phyloP scores from a whole-genome alignment of 1,140 invertebrate genomes.

The Rhysida immarginata region DNA sequence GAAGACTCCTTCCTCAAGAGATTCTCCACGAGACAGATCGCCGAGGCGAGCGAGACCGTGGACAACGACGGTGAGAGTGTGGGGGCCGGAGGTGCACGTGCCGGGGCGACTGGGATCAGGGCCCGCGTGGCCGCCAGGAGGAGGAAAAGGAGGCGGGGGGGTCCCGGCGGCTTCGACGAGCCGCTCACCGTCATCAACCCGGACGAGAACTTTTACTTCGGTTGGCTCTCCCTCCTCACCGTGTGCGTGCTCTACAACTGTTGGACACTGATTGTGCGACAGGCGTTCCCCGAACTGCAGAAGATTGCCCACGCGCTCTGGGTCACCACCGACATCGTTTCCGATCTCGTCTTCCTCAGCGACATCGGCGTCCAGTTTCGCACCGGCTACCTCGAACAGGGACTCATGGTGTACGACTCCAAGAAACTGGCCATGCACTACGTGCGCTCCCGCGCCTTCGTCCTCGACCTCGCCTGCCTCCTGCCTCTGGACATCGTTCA shows the following conservation, averaged over 20 bases:
- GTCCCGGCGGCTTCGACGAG: too few species aligned
- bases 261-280: constrained; percentile 86
- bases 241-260: constrained; percentile 83
- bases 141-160: constrained; percentile 39
- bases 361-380: constrained; percentile 81
- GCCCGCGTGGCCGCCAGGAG: background rate
- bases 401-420: constrained; percentile 81
- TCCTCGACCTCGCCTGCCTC: constrained; percentile 69
- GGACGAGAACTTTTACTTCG: constrained; percentile 88
- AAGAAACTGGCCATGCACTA: constrained; percentile 80
- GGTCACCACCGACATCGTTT: constrained; percentile 48
- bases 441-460: constrained; percentile 62
- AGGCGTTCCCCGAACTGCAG: constrained; percentile 83
- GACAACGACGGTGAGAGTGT: constrained; percentile 37
- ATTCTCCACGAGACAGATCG: constrained; percentile 80
- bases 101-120: constrained; percentile 23
- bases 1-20: constrained; percentile 89
- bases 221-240: constrained; percentile 80
- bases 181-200: constrained; percentile 82
- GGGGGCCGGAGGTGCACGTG: constrained; percentile 21
- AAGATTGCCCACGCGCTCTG: constrained; percentile 13
- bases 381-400: constrained; percentile 90
- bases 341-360: constrained; percentile 68
- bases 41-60: constrained; percentile 57
- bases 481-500: constrained; percentile 74